A percentile compares a stretch with the other conserved stretches of the same genome.
These are phyloP conservation scores for Micrasema minimum DNA, from an alignment of 1,140 invertebrate genomes.

Conservation along the genomic window DNA sequence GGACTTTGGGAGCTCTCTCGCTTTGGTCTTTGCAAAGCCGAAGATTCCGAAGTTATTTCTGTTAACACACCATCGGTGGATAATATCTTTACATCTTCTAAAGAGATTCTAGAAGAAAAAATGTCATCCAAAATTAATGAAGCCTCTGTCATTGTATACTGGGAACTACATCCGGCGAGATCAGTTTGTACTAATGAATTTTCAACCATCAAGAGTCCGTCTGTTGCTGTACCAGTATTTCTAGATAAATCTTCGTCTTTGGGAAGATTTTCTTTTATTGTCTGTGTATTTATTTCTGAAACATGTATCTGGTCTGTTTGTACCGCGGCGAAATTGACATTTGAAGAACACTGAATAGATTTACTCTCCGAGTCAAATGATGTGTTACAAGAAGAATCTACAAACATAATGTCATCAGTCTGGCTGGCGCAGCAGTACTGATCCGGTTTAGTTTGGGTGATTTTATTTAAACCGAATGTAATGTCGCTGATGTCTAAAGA, in stretches of 20 bases:
- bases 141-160: conserved; percentile 31
- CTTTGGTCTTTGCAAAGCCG: conserved; percentile 40
- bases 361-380: conserved; percentile 60
- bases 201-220: background rate
- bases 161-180: background rate
- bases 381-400: conserved; percentile 61
- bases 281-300: conserved; percentile 57
- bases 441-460: conserved; percentile 59
- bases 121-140: conserved; percentile 21
- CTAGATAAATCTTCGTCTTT: conserved; percentile 44
- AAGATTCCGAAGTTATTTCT: conserved; percentile 37
- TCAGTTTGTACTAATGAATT: conserved; percentile 1
- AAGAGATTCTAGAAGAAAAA: background rate
- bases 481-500: conserved; percentile 59
- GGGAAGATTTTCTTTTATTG: no score
- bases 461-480: conserved; percentile 60
- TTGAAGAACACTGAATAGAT: conserved; percentile 56
- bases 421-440: conserved; percentile 60
- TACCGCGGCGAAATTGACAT: conserved; percentile 50
- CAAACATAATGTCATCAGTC: conserved; percentile 60
- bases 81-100: conserved; percentile 29
- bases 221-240: conserved; percentile 26
- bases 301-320: conserved; percentile 56
- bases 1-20: conserved; percentile 60
- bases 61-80: conserved; percentile 35